These are phyloP conservation scores for Lepidocyrtoides sp. DNA, from an alignment of 2,888 invertebrate species.

Conservation along the genomic window DNA sequence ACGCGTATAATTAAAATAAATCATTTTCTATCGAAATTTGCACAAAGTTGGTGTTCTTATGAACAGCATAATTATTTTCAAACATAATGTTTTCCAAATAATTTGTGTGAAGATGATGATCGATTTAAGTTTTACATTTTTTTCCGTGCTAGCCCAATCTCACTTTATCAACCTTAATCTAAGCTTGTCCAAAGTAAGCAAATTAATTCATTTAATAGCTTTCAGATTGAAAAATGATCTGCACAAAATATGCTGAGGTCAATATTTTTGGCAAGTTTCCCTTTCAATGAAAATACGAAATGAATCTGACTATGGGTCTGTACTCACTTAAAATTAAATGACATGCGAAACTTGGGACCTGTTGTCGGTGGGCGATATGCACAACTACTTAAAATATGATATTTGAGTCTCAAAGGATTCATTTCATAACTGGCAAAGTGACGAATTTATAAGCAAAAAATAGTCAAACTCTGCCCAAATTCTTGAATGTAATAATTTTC, in stretches of 20 bases:
- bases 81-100: too few relatives aligned
- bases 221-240: not conserved
- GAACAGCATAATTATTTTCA: too few relatives aligned
- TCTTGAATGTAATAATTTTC: not conserved
- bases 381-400: not conserved
- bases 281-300: constrained; percentile 66
- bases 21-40: too few relatives aligned
- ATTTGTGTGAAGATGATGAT: too few relatives aligned
- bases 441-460: not conserved
- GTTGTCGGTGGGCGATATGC: not conserved
- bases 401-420: not conserved
- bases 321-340: not conserved
- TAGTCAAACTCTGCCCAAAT: not conserved
- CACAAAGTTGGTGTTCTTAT: too few relatives aligned
- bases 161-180: not conserved
- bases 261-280: constrained; percentile 75
- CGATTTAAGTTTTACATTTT: too few relatives aligned
- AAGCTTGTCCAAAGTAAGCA: not conserved
- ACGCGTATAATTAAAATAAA: too few relatives aligned
- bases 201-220: constrained; percentile 48
- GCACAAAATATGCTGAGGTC: constrained; percentile 41
- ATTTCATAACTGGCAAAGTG: not conserved
- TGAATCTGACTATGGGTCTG: constrained; percentile 53
- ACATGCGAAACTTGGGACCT: constrained; percentile 75
- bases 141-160: too few relatives aligned